phyloP scores from a whole-genome alignment of 2,797 vertebrate genomes.

The Masticophis lateralis region DNA sequence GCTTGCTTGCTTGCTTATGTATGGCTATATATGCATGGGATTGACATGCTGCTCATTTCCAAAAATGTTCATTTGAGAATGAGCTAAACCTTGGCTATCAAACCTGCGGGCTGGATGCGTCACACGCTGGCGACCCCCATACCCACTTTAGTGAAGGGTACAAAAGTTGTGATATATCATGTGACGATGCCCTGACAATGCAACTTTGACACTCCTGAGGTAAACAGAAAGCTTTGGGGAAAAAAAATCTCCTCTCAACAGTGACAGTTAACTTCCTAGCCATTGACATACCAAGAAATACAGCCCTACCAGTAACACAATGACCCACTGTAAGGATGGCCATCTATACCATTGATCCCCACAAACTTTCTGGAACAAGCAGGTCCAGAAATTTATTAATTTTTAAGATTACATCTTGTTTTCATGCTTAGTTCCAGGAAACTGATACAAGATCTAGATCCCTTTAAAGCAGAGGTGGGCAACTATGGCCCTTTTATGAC shows the following conservation, averaged over 20 bases:
- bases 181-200: accelerated
- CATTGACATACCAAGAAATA: background rate
- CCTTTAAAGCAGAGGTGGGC: background rate
- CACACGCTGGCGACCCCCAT: too few species aligned
- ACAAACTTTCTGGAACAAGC: background rate
- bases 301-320: background rate
- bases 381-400: background rate
- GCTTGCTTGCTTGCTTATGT: background rate
- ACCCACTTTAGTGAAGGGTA: too few species aligned
- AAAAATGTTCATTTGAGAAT: background rate
- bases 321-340: background rate
- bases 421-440: background rate
- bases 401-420: background rate
- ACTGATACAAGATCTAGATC: background rate
- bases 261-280: background rate
- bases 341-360: background rate
- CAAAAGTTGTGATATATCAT: too few species aligned
- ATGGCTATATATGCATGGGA: background rate
- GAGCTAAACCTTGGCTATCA: background rate
- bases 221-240: background rate
- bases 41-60: background rate
- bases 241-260: background rate
- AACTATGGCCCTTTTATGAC: too few species aligned
- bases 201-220: background rate
- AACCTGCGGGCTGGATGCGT: too few species aligned